phyloP scores from a whole-genome alignment of 2,113 vertebrate genomes.

The Nannobrachium achirus region DNA sequence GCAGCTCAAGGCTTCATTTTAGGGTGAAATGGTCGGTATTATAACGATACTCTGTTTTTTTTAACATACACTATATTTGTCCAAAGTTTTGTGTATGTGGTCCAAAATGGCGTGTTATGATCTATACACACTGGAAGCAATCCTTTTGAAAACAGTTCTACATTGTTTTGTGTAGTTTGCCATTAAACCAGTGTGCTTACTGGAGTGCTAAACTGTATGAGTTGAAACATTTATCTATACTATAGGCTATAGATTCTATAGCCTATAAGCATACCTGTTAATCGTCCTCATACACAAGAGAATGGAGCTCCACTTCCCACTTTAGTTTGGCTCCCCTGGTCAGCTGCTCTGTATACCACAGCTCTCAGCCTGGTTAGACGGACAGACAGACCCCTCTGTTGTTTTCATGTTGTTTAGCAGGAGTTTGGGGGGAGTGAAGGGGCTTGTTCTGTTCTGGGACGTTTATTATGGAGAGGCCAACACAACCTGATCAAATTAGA shows the following conservation, averaged over 20 bases:
- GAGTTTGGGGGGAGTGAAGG: slow-evolving; percentile 71
- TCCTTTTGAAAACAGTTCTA: background rate
- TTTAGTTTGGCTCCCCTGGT: slow-evolving; percentile 72
- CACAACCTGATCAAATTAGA: slow-evolving; percentile 80
- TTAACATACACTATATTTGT: slow-evolving; percentile 43
- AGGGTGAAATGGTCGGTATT: slow-evolving; percentile 51
- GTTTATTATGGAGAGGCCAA: slow-evolving; percentile 69
- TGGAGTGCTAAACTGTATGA: background rate
- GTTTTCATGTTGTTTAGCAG: slow-evolving; percentile 75
- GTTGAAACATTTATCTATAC: slow-evolving; percentile 22
- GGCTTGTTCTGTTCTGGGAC: slow-evolving; percentile 74
- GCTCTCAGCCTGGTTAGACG: slow-evolving; percentile 63
- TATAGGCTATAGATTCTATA: background rate
- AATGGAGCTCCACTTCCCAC: slow-evolving; percentile 63
- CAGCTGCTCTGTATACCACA: slow-evolving; percentile 72
- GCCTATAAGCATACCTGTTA: background rate
- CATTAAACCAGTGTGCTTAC: background rate
- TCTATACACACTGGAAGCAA: too few relatives aligned
- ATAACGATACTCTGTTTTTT: slow-evolving; percentile 25
- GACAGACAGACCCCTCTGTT: slow-evolving; percentile 76
- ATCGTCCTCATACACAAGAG: slow-evolving; percentile 28
- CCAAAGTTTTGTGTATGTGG: slow-evolving; percentile 29
- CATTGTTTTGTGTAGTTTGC: slow-evolving; percentile 5
- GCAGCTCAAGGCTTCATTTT: slow-evolving; percentile 67
- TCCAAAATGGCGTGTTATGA: slow-evolving; percentile 17